Conservation (phyloP, 1,140 invertebrate genomes). For the Zaprionus taronus region DNA sequence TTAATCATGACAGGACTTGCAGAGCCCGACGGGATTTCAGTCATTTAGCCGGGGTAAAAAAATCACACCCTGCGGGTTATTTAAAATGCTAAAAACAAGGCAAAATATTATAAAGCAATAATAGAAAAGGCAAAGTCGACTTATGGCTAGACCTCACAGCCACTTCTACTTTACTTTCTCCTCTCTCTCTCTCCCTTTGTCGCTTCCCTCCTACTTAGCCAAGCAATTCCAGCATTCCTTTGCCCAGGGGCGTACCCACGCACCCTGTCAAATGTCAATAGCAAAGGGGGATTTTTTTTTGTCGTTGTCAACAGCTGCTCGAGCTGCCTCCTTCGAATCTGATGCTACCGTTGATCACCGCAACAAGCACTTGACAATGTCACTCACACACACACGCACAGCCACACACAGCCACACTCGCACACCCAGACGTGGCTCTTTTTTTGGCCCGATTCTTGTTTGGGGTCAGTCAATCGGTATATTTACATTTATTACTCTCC, state of each 20-base stretch:
- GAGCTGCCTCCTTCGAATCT: slow-evolving; percentile 19
- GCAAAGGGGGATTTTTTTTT: slow-evolving; percentile 50
- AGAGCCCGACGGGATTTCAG: slow-evolving; percentile 30
- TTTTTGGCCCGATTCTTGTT: background rate
- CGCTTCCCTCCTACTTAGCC: too few species aligned
- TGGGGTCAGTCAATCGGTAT: slow-evolving; percentile 54
- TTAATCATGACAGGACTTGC: slow-evolving; percentile 64
- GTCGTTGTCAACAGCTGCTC: slow-evolving; percentile 61
- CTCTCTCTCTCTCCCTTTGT: background rate
- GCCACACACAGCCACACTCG: background rate
- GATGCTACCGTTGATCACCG: slow-evolving; percentile 50
- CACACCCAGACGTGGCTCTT: background rate
- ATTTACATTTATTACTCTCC: slow-evolving; percentile 68
- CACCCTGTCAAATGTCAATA: slow-evolving; percentile 81
- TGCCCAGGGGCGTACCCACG: slow-evolving; percentile 57
- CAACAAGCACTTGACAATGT: slow-evolving; percentile 51
- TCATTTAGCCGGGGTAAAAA: slow-evolving; percentile 45
- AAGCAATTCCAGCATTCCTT: background rate
- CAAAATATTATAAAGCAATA: slow-evolving; percentile 73
- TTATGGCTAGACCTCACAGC: slow-evolving; percentile 14
- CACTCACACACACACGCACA: background rate
- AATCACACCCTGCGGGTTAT: slow-evolving; percentile 81
- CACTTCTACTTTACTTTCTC: background rate
- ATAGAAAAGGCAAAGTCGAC: slow-evolving; percentile 46
- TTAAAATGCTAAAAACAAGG: slow-evolving; percentile 73